phyloP scores from a whole-genome alignment of 2,888 invertebrate genomes.

The Acleris emargana region DNA sequence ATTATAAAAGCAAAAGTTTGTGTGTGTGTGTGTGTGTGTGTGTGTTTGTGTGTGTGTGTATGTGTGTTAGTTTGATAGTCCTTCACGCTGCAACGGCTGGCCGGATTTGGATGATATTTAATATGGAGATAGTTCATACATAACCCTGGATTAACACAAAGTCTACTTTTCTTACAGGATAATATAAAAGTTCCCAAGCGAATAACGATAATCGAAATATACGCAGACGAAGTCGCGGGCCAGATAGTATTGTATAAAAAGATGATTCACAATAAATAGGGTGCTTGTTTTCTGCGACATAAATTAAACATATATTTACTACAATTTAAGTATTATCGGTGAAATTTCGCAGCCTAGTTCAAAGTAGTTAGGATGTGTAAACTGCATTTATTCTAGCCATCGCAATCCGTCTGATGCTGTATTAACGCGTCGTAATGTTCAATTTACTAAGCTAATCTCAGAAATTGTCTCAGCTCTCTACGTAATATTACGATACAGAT shows the following conservation, averaged over 20 bases:
- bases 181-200: too few relatives aligned
- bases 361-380: conserved; percentile 11
- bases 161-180: too few relatives aligned
- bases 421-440: conserved; percentile 43
- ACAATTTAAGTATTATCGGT: background rate
- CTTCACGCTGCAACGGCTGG: too few relatives aligned
- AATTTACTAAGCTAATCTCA: conserved; percentile 44
- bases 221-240: too few relatives aligned
- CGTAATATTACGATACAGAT: conserved; percentile 44
- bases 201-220: too few relatives aligned
- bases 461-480: conserved; percentile 48
- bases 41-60: too few relatives aligned
- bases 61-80: too few relatives aligned
- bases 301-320: background rate
- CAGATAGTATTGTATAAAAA: background rate
- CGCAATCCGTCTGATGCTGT: conserved; percentile 37
- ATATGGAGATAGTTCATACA: too few relatives aligned
- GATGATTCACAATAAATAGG: background rate
- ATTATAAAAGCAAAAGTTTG: too few relatives aligned
- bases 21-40: too few relatives aligned
- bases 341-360: conserved; percentile 20
- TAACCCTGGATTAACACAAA: too few relatives aligned
- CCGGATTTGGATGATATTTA: too few relatives aligned
- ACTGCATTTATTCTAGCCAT: conserved; percentile 26
- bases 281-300: background rate